Evolutionary conservation across 2,113 vertebrate species (phyloP).

Genomic region (Notiomystis cincta): DNA sequence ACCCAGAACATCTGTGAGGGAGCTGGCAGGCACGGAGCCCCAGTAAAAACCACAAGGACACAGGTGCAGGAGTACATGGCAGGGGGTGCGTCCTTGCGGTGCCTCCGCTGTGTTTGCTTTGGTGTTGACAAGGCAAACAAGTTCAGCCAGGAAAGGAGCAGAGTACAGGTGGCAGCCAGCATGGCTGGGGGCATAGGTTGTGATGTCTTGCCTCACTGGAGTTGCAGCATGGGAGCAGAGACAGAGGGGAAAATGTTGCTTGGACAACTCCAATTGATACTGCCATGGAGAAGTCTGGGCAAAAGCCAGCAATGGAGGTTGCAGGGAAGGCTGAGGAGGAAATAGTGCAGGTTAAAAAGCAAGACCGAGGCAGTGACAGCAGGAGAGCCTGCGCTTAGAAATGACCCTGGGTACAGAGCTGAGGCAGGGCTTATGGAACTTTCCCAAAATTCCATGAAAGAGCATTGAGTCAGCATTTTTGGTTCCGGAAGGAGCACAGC

Average conservation of each 20-base stretch:
- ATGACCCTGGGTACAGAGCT: not conserved
- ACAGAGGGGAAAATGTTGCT: not conserved
- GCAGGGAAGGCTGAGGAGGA: not conserved
- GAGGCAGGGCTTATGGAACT: not conserved
- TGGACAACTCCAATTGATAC: not conserved
- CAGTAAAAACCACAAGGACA: not conserved
- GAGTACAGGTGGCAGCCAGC: not conserved
- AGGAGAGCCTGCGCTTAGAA: not conserved
- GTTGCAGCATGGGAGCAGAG: not conserved
- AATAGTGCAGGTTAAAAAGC: not conserved
- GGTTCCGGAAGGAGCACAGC: fast-evolving
- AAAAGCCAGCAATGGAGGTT: not conserved
- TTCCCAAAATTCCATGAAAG: not conserved
- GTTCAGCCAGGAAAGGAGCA: not conserved
- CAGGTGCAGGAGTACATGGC: not conserved
- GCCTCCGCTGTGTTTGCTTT: not conserved
- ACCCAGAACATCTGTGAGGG: fast-evolving
- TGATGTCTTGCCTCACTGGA: not conserved
- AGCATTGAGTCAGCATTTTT: not conserved
- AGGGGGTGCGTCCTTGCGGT: too few relatives aligned
- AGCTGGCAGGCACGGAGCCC: not conserved
- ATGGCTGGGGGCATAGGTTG: not conserved
- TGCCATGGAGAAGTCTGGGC: not conserved
- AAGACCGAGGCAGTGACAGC: not conserved
- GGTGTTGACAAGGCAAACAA: not conserved